These are phyloP conservation scores for Enteromius treurensis DNA, from an alignment of 2,797 vertebrate genomes.

Conservation along the genomic window DNA sequence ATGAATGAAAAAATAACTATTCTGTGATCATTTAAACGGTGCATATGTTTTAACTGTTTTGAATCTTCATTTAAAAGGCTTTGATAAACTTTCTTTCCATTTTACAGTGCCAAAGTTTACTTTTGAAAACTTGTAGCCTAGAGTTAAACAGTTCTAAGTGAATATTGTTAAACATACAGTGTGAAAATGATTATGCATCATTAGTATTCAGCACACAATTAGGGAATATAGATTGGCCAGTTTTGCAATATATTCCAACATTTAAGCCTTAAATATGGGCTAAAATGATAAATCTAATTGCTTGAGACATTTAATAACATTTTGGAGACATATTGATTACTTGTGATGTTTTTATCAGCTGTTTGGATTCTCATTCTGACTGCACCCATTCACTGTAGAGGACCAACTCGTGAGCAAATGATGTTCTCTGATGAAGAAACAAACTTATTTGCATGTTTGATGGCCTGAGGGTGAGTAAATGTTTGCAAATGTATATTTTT, in stretches of 20 bases:
- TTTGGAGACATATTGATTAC: not conserved
- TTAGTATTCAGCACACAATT: not conserved
- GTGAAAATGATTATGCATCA: not conserved
- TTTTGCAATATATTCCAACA: not conserved
- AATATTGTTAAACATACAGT: not conserved
- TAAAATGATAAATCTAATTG: not conserved
- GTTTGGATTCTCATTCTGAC: not conserved
- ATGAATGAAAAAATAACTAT: slow-evolving; percentile 1
- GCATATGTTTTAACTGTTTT: not conserved
- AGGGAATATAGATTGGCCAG: not conserved
- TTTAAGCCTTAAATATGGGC: no score
- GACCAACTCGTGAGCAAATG: not conserved
- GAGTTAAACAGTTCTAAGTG: not conserved
- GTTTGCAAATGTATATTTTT: not conserved
- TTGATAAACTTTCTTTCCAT: not conserved
- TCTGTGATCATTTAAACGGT: slow-evolving; percentile 25
- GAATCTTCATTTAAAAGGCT: not conserved
- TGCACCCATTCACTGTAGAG: not conserved
- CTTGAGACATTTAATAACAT: not conserved
- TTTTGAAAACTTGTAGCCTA: not conserved
- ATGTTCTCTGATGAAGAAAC: not conserved
- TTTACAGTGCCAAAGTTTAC: not conserved
- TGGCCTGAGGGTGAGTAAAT: not conserved
- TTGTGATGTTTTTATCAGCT: not conserved
- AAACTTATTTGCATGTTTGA: not conserved